Base-by-base conservation (phyloP, 2,113 vertebrate species). In the Equus quagga region DNA sequence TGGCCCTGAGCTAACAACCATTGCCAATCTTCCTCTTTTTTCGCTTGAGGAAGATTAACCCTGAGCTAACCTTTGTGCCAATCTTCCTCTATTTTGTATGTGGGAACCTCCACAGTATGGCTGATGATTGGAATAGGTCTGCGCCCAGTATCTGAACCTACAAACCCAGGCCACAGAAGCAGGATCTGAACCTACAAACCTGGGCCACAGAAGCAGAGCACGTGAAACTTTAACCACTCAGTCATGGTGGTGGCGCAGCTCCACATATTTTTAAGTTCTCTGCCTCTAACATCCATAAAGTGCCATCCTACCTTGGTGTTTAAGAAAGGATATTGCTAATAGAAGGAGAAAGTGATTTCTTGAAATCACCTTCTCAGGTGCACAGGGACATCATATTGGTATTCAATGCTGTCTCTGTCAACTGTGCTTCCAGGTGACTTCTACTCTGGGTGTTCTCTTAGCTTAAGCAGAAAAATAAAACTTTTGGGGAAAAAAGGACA, bases 401-500 rank as follows among this genome's bases (percentile, higher is more conserved):
- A 33, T 69, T 69, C 65, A 89, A 4, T 69, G 1, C 23, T 65
- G 2, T 23, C 33, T 44, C 13, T 54, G 17, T 28, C 31, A 88
- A 49, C 19, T 9, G 3, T 33, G 4, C 56, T 72, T 84, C 67
- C 44, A 12, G 33, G 18, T 60, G 23, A 82, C 23, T 82, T 90
- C 51, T 51, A 49, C 3, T 28, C 49, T 24, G 10, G 1, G 6
- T 87, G 9, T 65, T 84, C 36, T 91, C 44, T 60, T 81, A 58
- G 33, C 9, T 81, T 49, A 79, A 58, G 46, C n/a, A 65, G 28
- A 95, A 93, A 56, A 80, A 36, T 3, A 41, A 21, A 89, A 83
- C 23, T 64, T 49, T 23, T 18, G n/a, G 2, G 0, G 5, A 5
- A 11, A 10, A 54, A 41, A 33, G 70, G 18, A 2, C 2, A 33